A percentile compares a stretch with the other conserved stretches of the same genome.
These are phyloP conservation scores for Prionchulus punctatus DNA, from an alignment of 2,888 invertebrate species.

Conservation along the genomic window DNA sequence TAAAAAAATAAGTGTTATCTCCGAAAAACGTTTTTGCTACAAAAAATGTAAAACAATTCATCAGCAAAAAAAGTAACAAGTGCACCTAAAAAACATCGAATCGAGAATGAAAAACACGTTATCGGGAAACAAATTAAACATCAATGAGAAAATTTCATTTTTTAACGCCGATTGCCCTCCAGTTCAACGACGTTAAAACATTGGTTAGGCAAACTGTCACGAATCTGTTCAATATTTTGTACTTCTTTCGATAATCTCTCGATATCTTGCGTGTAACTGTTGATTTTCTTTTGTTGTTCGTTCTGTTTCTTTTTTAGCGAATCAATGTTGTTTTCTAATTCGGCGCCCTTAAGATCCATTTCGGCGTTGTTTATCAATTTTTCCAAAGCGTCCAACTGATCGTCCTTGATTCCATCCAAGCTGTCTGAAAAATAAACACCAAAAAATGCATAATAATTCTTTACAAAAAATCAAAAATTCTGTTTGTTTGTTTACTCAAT, in stretches of 20 bases:
- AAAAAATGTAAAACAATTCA: neutral
- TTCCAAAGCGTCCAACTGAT: constrained; percentile 34
- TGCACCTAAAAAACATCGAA: neutral
- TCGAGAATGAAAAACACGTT: neutral
- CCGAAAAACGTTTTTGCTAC: no score
- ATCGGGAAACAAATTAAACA: neutral
- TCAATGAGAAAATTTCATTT: neutral
- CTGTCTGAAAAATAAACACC: constrained; percentile 20
- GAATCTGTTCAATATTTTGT: constrained; percentile 61
- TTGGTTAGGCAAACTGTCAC: constrained; percentile 54
- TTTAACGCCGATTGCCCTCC: neutral
- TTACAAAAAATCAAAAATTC: constrained; percentile 11
- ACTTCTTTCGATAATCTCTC: constrained; percentile 43
- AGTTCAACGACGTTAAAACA: constrained; percentile 54
- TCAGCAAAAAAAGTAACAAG: neutral
- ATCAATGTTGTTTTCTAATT: constrained; percentile 19
- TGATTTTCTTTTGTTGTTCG: constrained; percentile 8
- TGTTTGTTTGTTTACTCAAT: constrained; percentile 22
- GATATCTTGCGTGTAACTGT: constrained; percentile 5
- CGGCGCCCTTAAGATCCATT: neutral
- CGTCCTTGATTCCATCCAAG: constrained; percentile 28
- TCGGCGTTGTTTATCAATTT: constrained; percentile 7
- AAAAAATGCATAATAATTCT: neutral
- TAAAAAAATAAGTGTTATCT: no score
- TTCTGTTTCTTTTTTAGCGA: constrained; percentile 15